Evolutionary conservation across 2,113 vertebrate species (phyloP).

Genomic region (Pachycephala philippinensis): DNA sequence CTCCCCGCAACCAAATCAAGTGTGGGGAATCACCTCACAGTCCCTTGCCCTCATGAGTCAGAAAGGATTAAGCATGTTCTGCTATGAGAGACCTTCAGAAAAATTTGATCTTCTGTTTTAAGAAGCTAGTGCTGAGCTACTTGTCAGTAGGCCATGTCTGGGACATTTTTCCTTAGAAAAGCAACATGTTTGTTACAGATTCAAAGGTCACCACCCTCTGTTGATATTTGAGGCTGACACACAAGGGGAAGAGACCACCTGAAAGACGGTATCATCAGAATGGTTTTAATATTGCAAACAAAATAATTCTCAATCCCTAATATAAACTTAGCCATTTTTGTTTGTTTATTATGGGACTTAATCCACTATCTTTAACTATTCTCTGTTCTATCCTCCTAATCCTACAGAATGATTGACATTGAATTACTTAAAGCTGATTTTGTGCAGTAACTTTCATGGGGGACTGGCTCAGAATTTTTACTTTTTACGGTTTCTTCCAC

Average conservation of each 20-base stretch:
- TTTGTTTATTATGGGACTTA: neutral
- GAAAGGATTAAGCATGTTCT: neutral
- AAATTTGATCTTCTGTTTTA: neutral
- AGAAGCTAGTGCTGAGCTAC: neutral
- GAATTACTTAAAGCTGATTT: neutral
- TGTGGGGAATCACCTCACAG: accelerated
- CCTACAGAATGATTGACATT: neutral
- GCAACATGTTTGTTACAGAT: neutral
- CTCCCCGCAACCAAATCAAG: neutral
- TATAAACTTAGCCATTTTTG: neutral
- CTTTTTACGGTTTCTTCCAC: neutral
- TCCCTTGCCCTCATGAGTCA: neutral
- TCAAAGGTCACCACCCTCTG: neutral
- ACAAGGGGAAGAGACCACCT: neutral
- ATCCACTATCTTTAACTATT: neutral
- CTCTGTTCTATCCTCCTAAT: neutral
- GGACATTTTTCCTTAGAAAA: neutral
- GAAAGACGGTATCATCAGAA: neutral
- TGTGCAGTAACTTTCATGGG: neutral
- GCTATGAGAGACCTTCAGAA: neutral
- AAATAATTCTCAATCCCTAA: neutral
- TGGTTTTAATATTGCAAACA: neutral
- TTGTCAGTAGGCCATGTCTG: neutral
- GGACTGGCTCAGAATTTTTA: neutral
- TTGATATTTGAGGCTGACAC: neutral